These are phyloP conservation scores for Anthopleura sola DNA, from an alignment of 64 coral and sea anemone genomes.

Conservation along the genomic window DNA sequence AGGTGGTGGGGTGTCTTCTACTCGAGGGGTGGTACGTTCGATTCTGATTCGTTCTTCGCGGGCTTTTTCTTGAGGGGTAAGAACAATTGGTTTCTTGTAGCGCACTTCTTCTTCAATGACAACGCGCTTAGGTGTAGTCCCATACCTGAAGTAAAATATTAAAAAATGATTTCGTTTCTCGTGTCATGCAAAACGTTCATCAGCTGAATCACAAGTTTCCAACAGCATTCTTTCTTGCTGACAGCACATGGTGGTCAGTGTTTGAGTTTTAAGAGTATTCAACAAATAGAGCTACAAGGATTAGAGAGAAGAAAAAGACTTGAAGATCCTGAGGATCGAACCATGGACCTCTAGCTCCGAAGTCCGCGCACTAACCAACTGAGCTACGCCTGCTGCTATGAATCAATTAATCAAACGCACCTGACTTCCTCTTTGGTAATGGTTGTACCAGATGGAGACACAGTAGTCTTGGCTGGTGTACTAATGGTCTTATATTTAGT, in stretches of 20 bases:
- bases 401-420: not conserved
- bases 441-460: constrained; percentile 5
- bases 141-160: not conserved
- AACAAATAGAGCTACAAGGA: no score
- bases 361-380: no score
- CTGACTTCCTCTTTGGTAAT: constrained; percentile 50
- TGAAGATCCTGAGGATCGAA: no score
- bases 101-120: constrained; percentile 44
- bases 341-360: no score
- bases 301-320: no score
- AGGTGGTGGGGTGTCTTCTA: constrained; percentile 30
- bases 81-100: constrained; percentile 23
- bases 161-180: not conserved
- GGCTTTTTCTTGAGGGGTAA: constrained; percentile 42
- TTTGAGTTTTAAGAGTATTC: no score
- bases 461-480: constrained; percentile 4
- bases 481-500: constrained; percentile 18
- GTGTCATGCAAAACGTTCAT: no score
- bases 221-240: no score
- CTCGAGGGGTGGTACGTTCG: constrained; percentile 29
- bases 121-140: constrained; percentile 33
- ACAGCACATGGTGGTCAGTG: no score
- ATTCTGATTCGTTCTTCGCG: constrained; percentile 62
- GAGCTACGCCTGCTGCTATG: no score
- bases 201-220: no score